Conservation (phyloP, 2,113 vertebrate species). For the Onychostruthus taczanowskii region DNA sequence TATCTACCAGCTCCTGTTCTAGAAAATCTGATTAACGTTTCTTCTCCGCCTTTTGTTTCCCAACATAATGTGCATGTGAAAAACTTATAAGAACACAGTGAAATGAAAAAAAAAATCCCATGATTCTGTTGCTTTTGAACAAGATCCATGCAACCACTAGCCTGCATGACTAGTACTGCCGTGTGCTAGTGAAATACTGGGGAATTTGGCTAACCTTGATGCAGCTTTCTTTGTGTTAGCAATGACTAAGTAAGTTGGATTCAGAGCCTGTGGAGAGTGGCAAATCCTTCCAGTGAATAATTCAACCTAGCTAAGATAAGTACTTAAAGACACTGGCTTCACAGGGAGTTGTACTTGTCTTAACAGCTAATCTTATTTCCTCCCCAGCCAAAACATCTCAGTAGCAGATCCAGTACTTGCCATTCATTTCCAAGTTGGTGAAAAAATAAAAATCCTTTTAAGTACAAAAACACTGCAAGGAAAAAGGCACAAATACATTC, state of each 20-base stretch:
- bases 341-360: not conserved
- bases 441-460: not conserved
- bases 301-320: not conserved
- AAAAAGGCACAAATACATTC: accelerated
- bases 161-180: not conserved
- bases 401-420: not conserved
- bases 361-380: not conserved
- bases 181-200: not conserved
- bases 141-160: not conserved
- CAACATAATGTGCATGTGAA: not conserved
- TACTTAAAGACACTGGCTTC: not conserved
- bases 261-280: not conserved
- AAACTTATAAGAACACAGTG: not conserved
- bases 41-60: not conserved
- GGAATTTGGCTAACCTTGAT: not conserved
- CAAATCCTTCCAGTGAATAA: not conserved
- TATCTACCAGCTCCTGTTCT: not conserved
- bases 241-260: not conserved
- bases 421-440: not conserved
- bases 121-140: not conserved
- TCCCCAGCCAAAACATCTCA: not conserved
- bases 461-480: not conserved
- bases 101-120: accelerated
- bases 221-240: not conserved
- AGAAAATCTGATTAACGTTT: not conserved